A percentile compares a stretch with the other conserved stretches of the same genome.
phyloP scores from a whole-genome alignment of 30 jellyfish, hydroid and myxozoan species.

The Turritopsis dohrnii region DNA sequence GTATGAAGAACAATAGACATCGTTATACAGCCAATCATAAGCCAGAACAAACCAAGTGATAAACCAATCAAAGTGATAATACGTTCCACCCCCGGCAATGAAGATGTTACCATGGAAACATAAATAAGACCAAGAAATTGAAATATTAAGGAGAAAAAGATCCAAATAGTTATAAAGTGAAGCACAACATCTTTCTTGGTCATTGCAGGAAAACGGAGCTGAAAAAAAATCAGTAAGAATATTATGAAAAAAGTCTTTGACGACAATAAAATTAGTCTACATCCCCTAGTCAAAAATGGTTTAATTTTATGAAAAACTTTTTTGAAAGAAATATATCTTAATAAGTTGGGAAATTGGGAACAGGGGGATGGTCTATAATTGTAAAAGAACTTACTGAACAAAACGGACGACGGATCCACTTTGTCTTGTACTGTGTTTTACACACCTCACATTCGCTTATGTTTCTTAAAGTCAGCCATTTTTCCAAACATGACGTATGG shows the following conservation, averaged over 20 bases:
- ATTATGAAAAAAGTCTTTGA: neutral
- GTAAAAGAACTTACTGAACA: conserved; percentile 41
- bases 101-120: conserved; percentile 59
- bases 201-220: conserved; percentile 56
- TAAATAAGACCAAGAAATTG: conserved; percentile 84
- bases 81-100: conserved; percentile 47
- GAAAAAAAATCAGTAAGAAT: neutral
- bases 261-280: too few species aligned
- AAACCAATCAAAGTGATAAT: conserved; percentile 79
- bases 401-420: conserved; percentile 39
- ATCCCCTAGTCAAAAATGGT: too few species aligned
- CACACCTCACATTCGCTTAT: conserved; percentile 62
- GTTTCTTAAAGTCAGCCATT: conserved; percentile 67
- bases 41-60: conserved; percentile 84
- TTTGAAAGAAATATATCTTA: too few species aligned
- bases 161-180: conserved; percentile 41
- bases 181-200: conserved; percentile 56
- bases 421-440: conserved; percentile 49
- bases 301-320: too few species aligned
- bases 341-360: too few species aligned
- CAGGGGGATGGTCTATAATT: neutral
- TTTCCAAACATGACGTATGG: conserved; percentile 71
- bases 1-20: conserved; percentile 64
- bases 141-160: conserved; percentile 62
- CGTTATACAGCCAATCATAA: conserved; percentile 65